These are phyloP conservation scores for Clarias laeviceps DNA, from an alignment of 2,797 vertebrate genomes.

Conservation along the genomic window DNA sequence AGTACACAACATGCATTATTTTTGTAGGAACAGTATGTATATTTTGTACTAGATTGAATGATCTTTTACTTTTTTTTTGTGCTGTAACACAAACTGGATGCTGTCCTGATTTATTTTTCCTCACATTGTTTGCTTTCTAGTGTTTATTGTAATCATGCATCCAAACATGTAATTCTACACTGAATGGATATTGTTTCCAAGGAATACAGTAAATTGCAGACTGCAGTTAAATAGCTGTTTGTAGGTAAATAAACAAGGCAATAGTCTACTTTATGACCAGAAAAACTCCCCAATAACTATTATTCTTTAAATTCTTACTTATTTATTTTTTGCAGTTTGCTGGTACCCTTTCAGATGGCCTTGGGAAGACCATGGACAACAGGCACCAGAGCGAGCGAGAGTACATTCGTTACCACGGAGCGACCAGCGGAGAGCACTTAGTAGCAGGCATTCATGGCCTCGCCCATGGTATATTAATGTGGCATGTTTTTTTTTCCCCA, in stretches of 20 bases:
- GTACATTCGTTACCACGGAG: conserved; percentile 93
- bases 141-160: neutral
- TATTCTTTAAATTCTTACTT: neutral
- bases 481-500: neutral
- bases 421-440: conserved; percentile 94
- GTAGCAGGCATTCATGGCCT: conserved; percentile 96
- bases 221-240: neutral
- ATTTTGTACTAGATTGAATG: neutral
- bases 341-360: conserved; percentile 90
- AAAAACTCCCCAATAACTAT: too few species aligned
- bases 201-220: neutral
- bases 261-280: neutral
- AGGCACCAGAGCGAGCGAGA: conserved; percentile 93
- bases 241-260: neutral
- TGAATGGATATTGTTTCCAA: neutral
- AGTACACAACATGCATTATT: too few species aligned
- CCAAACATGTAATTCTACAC: neutral
- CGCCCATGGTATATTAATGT: conserved; percentile 83
- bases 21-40: too few species aligned
- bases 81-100: neutral
- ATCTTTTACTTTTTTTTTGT: neutral
- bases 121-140: neutral
- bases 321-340: conserved; percentile 80
- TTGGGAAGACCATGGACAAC: conserved; percentile 98
- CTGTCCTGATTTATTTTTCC: neutral